Conservation (phyloP, 2,888 invertebrate genomes). For the Lydus trimaculatus region DNA sequence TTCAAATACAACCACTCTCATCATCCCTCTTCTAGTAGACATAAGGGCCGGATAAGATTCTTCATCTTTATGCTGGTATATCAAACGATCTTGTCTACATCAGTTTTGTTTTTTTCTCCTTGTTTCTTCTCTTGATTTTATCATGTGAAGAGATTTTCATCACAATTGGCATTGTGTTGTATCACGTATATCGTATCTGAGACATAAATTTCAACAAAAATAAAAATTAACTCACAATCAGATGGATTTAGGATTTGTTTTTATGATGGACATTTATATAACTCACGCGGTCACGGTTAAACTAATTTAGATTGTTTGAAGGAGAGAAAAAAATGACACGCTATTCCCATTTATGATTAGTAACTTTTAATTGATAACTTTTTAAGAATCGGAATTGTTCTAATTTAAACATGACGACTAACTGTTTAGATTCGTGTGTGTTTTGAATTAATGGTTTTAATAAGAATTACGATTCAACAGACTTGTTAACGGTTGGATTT, state of each 20-base stretch:
- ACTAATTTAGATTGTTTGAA: background rate
- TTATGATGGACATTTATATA: too few relatives aligned
- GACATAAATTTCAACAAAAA: too few relatives aligned
- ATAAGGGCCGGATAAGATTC: constrained; percentile 5
- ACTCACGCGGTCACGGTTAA: background rate
- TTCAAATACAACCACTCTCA: background rate
- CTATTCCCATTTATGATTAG: background rate
- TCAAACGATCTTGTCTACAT: background rate
- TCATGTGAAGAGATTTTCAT: background rate
- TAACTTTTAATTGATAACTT: background rate
- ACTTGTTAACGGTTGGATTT: constrained; percentile 11
- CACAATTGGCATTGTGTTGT: background rate
- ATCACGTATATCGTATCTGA: background rate
- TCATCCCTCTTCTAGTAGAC: background rate
- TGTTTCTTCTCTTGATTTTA: background rate
- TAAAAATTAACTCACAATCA: too few relatives aligned
- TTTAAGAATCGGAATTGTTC: background rate
- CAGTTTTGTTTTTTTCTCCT: background rate
- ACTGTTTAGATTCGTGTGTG: background rate
- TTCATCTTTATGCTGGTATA: constrained; percentile 5
- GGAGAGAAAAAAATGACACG: background rate
- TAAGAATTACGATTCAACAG: constrained; percentile 10
- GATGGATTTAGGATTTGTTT: too few relatives aligned
- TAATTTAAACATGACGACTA: background rate
- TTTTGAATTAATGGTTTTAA: background rate